Percentiles rank a stretch among this genome's conserved stretches.
These are phyloP conservation scores for Ceyx erithaca DNA, from an alignment of 2,797 vertebrate genomes.

Conservation along the genomic window DNA sequence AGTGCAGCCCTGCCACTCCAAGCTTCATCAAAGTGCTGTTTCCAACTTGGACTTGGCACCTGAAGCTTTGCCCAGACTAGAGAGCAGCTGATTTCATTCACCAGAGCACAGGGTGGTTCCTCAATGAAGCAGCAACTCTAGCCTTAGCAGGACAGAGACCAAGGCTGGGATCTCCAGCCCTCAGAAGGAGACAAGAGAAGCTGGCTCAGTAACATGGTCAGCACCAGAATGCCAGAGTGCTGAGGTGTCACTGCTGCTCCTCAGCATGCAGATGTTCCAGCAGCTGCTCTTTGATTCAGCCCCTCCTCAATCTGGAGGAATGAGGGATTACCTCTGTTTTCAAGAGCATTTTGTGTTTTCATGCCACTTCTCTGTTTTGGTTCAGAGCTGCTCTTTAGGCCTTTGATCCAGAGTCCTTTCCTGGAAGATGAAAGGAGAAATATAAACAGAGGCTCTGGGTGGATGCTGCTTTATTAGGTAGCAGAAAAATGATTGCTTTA, in stretches of 20 bases:
- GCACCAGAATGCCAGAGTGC: neutral
- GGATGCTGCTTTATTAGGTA: slow-evolving; percentile 40
- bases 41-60: neutral
- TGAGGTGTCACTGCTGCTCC: neutral
- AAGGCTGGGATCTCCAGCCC: neutral
- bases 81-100: neutral
- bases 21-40: neutral
- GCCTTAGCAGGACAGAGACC: neutral
- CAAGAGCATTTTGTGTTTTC: neutral
- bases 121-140: neutral
- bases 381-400: neutral
- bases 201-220: neutral
- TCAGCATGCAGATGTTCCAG: neutral
- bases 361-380: neutral
- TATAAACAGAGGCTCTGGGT: slow-evolving; percentile 1
- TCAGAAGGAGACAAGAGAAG: neutral
- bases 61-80: neutral
- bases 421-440: slow-evolving; percentile 30
- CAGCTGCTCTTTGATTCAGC: neutral
- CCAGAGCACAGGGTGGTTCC: neutral
- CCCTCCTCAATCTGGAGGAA: neutral
- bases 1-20: neutral
- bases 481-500: neutral
- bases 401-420: neutral
- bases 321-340: neutral